Evolutionary conservation across 2,888 invertebrate species (phyloP), one percentile per base, ranked within the genome.

Genomic region (Drosophila kanekoi): DNA sequence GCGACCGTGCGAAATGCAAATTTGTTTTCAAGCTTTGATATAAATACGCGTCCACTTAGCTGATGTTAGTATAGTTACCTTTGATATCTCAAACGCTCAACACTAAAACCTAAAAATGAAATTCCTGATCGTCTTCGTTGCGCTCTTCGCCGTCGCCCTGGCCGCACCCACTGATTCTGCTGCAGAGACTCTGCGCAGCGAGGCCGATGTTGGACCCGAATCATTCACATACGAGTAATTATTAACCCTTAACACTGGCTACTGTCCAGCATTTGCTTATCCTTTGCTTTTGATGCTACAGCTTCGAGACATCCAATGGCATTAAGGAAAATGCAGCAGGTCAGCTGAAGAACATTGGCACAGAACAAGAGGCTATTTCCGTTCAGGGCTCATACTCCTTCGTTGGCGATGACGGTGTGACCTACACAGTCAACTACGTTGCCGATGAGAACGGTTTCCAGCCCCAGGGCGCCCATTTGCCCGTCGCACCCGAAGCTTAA

Each of bases 391-490:
- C 79, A 8, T 90, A 18, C 70, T 68, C 74, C 0, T 91, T 61
- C 35, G 33, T 79, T 11, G 90, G 40, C 23, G 71, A 74, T 48
- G 84, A 88, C 67, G 91, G 91, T 20, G 47, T 70, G 40, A 71
- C 74, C n/a, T 88, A 89, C 62, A 60, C 66, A 2, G 79, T 91
- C 2, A 64, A 41, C 13, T 91, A 89, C 32, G 13, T 79, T 4
- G 91, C 90, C 37, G 90, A 94, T 82, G 93, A 94, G 81, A 93
- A 93, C 74, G 94, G 94, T 75, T 94, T 92, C 92, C 93, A 93
- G 85, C 93, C 93, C 13, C 51, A 78, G 62, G 91, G 90, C 23
- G 86, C 74, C 8, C 89, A 91, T 84, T 64, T 91, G 49, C 91
- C 90, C 47, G 23, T 33, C 3, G 35, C 44, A 1, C 70, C 76